phyloP scores from a whole-genome alignment of 2,113 vertebrate species.

The Orycteropus afer region DNA sequence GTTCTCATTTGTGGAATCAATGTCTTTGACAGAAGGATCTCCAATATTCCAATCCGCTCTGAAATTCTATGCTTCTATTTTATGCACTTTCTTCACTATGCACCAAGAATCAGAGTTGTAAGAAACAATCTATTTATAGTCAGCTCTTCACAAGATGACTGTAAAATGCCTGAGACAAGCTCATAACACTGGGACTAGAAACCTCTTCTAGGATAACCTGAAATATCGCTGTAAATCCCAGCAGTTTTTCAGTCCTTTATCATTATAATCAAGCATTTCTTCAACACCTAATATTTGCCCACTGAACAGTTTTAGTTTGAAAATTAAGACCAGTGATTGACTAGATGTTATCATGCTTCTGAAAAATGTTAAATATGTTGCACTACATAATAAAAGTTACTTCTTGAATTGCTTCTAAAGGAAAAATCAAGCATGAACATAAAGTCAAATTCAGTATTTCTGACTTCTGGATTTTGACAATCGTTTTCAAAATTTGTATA shows the following conservation, averaged over 20 bases:
- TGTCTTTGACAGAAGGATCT: background rate
- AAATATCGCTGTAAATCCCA: slow-evolving; percentile 33
- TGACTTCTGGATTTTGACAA: background rate
- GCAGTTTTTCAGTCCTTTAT: background rate
- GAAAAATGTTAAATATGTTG: background rate
- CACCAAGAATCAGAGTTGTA: slow-evolving; percentile 34
- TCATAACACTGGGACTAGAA: background rate
- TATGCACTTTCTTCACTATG: slow-evolving; percentile 40
- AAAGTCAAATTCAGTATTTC: slow-evolving; percentile 5
- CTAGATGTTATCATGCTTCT: background rate
- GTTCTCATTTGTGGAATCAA: slow-evolving; percentile 27
- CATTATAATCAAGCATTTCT: slow-evolving; percentile 39
- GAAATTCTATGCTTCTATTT: slow-evolving; percentile 43
- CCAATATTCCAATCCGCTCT: background rate
- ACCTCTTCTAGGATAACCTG: slow-evolving; percentile 46
- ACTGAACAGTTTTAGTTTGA: background rate
- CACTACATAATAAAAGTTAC: background rate
- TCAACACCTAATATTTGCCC: background rate
- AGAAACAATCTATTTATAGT: slow-evolving; percentile 59
- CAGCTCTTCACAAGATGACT: slow-evolving; percentile 42
- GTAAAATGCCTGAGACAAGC: slow-evolving; percentile 48
- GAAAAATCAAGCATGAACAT: background rate
- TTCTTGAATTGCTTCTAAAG: slow-evolving; percentile 18
- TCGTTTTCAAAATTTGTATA: slow-evolving; percentile 11
- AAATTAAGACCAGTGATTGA: slow-evolving; percentile 6